Evolutionary conservation across 2,888 invertebrate genomes (phyloP), one percentile per base, ranked within the genome.

Genomic region (Nemotelus nigrinus): DNA sequence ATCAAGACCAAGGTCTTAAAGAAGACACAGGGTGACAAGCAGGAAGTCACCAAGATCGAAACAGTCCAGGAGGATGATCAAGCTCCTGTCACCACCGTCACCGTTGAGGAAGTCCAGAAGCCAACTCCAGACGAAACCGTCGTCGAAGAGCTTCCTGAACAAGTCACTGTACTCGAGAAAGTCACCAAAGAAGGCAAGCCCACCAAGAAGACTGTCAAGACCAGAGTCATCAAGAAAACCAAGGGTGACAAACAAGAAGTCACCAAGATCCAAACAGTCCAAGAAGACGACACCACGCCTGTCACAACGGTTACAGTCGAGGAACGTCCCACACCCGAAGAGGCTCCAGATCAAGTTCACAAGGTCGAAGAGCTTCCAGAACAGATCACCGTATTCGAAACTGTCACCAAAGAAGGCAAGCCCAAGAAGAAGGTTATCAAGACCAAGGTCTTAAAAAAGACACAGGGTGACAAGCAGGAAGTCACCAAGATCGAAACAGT

Each of bases 21-120:
- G 43, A 81, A 80, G 63, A 77, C 78, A 0, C 82, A 82, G 58
- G 83, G 82, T 3, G 76, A 68, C 7, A 82, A 84, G 77, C 81
- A 83, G 70, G 83, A 84, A 82, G 81, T 83, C 1, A 84, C 84
- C 7, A 83, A 85, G 81, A 84, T 85, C 45, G 81, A 83, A 2
- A 84, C 83, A 2, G 82, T 85, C 1, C 83, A 83, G 81, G 84
- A 86, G 81, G 86, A 86, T 80, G 85, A 83, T n/a, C 83, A 85
- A 77, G 80, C 83, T 78, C 87, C 87, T 0, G 82, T 84, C 80
- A 86, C 84, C 3, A 84, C 84, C 1, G 80, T 80, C 3, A 78
- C 80, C 2, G 80, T 82, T 48, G 77, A 79, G 65, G 80, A 71
- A 60, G 60, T 80, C 74, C 7, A 78, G 78, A 41, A 82, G 80